Evolutionary conservation across 2,888 invertebrate species (phyloP), one percentile per base, ranked within the genome.

Genomic region (Aricia artaxerxes): DNA sequence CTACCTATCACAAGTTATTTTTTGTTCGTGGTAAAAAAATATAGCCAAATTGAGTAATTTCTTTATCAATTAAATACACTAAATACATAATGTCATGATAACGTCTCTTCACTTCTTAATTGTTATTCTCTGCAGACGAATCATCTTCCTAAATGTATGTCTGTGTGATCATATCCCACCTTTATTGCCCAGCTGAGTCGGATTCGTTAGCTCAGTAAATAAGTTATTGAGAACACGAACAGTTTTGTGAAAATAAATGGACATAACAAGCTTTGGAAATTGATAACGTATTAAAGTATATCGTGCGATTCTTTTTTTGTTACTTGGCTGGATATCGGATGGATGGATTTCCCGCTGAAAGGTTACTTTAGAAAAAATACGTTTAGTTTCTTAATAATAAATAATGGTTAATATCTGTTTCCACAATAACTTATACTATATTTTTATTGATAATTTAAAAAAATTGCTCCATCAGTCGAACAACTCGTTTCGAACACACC

Each of bases 131-230:
- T 38, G 5, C 1, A 69, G 35, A 13, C 13, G 13, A 69, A 5
- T 24, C 1, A 38, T 38, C 69, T 13, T 35, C 69, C 16, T 16
- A 35, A 69, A 69, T 31, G 24, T 35, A 69, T 35, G 6, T 69
- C 69, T 69, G 35, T 69, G 35, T 1, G 88, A 84, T 87, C 85
- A 82, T 82, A 84, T 84, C 64, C 80, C 73, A 79, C 78, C 79
- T 88, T 87, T 88, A 90, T 89, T 88, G 88, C 87, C 83, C 87
- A 86, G 84, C 84, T 85, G 85, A 84, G 84, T 81, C 84, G 83
- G 84, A 85, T 85, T 82, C 81, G 82, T 83, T 82, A 80, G 78
- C 79, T 81, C 78, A 81, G 83, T 82, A 78, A 80, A 80, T 82
- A 82, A 81, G 79, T 80, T 81, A 76, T 81, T 78, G 73, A 78